phyloP scores from a whole-genome alignment of 2,888 invertebrate species.

The Thereva unica region DNA sequence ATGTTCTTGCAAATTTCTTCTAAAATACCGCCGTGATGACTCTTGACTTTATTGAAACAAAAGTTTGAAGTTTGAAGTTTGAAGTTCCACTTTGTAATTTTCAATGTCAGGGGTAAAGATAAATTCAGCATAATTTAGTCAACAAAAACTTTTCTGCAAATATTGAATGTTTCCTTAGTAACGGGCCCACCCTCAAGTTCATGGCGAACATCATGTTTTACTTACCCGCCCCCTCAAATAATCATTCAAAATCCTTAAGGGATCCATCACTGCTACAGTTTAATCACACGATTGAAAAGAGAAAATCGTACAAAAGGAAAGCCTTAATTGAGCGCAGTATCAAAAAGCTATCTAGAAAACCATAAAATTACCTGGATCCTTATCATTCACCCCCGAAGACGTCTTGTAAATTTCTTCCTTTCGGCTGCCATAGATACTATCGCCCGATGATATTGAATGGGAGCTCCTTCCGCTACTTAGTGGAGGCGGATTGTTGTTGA shows the following conservation, averaged over 20 bases:
- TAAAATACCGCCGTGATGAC: too few species aligned
- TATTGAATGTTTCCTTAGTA: too few species aligned
- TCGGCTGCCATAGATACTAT: conserved; percentile 44
- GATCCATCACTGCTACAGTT: conserved; percentile 72
- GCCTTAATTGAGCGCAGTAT: conserved; percentile 29
- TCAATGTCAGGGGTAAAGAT: too few species aligned
- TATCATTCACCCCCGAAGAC: conserved; percentile 41
- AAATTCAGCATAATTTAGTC: too few species aligned
- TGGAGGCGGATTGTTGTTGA: conserved; percentile 42
- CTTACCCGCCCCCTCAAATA: too few species aligned
- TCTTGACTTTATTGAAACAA: too few species aligned
- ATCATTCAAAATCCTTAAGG: conserved; percentile 67
- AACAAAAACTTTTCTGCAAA: too few species aligned
- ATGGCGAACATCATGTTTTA: too few species aligned
- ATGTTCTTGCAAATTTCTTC: too few species aligned
- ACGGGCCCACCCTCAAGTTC: too few species aligned
- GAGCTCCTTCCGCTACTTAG: conserved; percentile 41
- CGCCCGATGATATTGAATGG: conserved; percentile 43
- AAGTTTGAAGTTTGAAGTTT: too few species aligned
- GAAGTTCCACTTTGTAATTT: too few species aligned
- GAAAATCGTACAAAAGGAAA: conserved; percentile 20
- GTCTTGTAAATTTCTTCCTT: conserved; percentile 46
- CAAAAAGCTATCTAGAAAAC: conserved; percentile 22
- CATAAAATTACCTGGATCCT: conserved; percentile 46
- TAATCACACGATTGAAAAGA: conserved; percentile 58